Evolutionary conservation across 2,113 vertebrate species (phyloP).

Genomic region (Catharus bicknelli): DNA sequence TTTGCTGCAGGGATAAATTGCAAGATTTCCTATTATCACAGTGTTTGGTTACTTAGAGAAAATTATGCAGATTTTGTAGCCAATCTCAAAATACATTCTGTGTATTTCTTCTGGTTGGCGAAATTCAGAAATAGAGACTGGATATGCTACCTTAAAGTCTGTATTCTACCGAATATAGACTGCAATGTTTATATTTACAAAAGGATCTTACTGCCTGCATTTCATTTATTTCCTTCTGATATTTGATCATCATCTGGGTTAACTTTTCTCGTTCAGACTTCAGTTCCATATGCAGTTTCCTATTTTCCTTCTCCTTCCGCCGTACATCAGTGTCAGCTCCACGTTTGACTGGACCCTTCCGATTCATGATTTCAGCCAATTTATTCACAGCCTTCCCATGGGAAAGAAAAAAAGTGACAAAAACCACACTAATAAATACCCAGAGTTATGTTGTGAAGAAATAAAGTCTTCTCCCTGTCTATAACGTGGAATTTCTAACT

Average conservation of each 20-base stretch:
- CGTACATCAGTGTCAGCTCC: conserved; percentile 94
- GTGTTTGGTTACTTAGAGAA: background rate
- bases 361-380: conserved; percentile 97
- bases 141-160: background rate
- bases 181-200: background rate
- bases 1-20: conserved; percentile 81
- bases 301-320: conserved; percentile 96
- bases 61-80: background rate
- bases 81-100: background rate
- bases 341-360: conserved; percentile 89
- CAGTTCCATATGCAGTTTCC: conserved; percentile 95
- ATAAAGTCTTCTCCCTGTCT: background rate
- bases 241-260: conserved; percentile 95
- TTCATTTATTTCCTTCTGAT: conserved; percentile 95
- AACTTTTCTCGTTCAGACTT: conserved; percentile 95
- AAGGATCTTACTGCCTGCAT: conserved; percentile 90
- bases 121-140: background rate
- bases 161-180: background rate
- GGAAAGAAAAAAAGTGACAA: background rate
- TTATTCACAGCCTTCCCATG: conserved; percentile 92
- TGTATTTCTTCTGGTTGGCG: background rate
- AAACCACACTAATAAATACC: background rate
- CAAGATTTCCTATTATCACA: background rate
- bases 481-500: background rate
- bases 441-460: background rate